These are phyloP conservation scores for Gouania willdenowi DNA, from an alignment of 2,797 vertebrate species.

Conservation along the genomic window DNA sequence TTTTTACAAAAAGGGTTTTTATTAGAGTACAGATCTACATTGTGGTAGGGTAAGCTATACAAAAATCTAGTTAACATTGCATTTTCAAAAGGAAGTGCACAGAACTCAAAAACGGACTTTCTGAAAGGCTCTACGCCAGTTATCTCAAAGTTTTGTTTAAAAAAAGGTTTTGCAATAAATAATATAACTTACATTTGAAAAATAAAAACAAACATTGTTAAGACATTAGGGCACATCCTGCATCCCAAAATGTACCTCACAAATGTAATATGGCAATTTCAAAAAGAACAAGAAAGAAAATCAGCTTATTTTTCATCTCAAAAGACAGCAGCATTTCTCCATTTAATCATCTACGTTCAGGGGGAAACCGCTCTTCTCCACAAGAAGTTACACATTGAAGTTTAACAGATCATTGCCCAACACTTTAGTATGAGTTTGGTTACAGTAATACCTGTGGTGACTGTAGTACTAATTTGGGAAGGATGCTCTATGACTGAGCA, in stretches of 20 bases:
- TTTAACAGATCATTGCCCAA: slow-evolving; percentile 41
- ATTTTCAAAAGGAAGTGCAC: slow-evolving; percentile 77
- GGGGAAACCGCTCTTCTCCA: slow-evolving; percentile 67
- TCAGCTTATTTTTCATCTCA: slow-evolving; percentile 58
- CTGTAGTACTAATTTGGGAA: slow-evolving; percentile 34
- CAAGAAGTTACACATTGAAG: slow-evolving; percentile 56
- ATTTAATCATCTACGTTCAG: slow-evolving; percentile 60
- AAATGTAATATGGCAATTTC: slow-evolving; percentile 67
- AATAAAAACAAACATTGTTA: slow-evolving; percentile 63
- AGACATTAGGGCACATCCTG: slow-evolving; percentile 73
- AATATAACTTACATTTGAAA: slow-evolving; percentile 78
- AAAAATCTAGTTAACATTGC: slow-evolving; percentile 65
- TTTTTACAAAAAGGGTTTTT: no score
- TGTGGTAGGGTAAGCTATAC: slow-evolving; percentile 71
- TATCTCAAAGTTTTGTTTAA: slow-evolving; percentile 69
- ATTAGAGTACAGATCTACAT: slow-evolving; percentile 73
- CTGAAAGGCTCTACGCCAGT: slow-evolving; percentile 56
- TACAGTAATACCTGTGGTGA: slow-evolving; percentile 29
- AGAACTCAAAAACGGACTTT: slow-evolving; percentile 53
- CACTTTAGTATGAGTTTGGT: slow-evolving; percentile 38
- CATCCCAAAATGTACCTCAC: slow-evolving; percentile 68
- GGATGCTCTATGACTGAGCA: slow-evolving; percentile 40
- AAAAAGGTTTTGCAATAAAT: slow-evolving; percentile 77
- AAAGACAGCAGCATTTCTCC: slow-evolving; percentile 59
- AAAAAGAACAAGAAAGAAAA: slow-evolving; percentile 48